Evolutionary conservation across 1,140 invertebrate species (phyloP), one percentile per base, ranked within the genome.

Genomic region (Drosophila quadrilineata): DNA sequence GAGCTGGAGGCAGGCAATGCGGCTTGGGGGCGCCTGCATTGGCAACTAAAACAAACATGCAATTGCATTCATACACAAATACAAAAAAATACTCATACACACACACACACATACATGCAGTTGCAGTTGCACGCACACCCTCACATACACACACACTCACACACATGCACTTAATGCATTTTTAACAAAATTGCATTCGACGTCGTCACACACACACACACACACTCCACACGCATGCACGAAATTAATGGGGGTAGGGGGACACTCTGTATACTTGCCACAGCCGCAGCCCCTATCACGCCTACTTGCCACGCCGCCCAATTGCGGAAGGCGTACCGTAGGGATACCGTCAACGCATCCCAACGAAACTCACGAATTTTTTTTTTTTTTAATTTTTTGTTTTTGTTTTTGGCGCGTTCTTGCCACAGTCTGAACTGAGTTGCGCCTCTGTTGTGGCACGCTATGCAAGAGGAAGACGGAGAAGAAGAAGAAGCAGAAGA

Each of bases 1-100:
- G 33, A 2, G 26, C 26, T 3, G 8, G 12, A 5, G 10, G 26
- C 33, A 36, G 26, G 41, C 19, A 46, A 33, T 41, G 35, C 17
- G 26, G 45, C 45, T 33, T 24, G 31, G 38, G 36, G 64, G 38
- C 60, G 38, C 53, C 69, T 84, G 69, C 77, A 76, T 82, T 77
- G 77, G 68, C 77, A 82, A 82, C 77, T 84, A 82, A 82, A 82
- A 82, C 77, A 84, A 82, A 84, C 79, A 84, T 85, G 79, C 79
- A 85, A 71, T 71, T 85, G 79, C 79, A 84, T 84, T 79, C 79
- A 85, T 74, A 79, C 74, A 60, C 57, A 52, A 54, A 58, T 58
- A 71, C 54, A 52, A 60, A 75, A 48, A 29, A 29, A 45, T 29
- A 68, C 54, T 29, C 43, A 50, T 38, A 56, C 45, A 56, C 33